phyloP scores from a whole-genome alignment of 2,888 invertebrate species.

The Melangyna quadrimaculata region DNA sequence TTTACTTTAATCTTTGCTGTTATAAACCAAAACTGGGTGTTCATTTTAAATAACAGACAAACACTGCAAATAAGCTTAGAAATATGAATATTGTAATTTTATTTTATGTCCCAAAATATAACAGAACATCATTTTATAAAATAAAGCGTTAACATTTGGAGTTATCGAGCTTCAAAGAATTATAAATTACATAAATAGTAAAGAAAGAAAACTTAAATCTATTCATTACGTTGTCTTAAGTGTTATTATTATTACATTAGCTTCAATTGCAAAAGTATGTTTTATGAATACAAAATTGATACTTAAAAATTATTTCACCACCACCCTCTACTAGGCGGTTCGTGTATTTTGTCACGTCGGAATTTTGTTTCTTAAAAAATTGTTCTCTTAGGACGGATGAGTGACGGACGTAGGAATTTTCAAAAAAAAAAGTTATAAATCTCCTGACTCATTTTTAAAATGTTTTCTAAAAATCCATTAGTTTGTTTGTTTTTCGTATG shows the following conservation, averaged over 20 bases:
- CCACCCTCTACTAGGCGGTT: too few relatives aligned
- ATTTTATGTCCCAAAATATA: neutral
- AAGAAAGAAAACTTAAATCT: neutral
- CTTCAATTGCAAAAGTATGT: too few relatives aligned
- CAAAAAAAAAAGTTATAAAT: neutral
- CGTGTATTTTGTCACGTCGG: conserved; percentile 3
- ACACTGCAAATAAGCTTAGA: too few relatives aligned
- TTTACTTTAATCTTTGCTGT: too few relatives aligned
- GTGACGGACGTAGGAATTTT: neutral
- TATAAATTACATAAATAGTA: too few relatives aligned
- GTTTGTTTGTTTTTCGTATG: neutral
- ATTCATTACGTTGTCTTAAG: neutral
- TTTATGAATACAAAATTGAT: conserved; percentile 4
- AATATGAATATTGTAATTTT: too few relatives aligned
- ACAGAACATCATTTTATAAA: too few relatives aligned
- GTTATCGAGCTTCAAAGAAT: too few relatives aligned
- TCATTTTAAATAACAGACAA: too few relatives aligned
- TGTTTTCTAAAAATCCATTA: neutral
- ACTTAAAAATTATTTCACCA: neutral
- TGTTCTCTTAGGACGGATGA: neutral
- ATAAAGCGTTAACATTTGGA: too few relatives aligned
- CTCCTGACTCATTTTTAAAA: neutral
- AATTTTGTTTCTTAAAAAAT: neutral
- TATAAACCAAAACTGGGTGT: too few relatives aligned
- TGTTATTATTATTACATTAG: too few relatives aligned